Evolutionary conservation across 2,113 vertebrate species (phyloP).

Genomic region (Columba livia): DNA sequence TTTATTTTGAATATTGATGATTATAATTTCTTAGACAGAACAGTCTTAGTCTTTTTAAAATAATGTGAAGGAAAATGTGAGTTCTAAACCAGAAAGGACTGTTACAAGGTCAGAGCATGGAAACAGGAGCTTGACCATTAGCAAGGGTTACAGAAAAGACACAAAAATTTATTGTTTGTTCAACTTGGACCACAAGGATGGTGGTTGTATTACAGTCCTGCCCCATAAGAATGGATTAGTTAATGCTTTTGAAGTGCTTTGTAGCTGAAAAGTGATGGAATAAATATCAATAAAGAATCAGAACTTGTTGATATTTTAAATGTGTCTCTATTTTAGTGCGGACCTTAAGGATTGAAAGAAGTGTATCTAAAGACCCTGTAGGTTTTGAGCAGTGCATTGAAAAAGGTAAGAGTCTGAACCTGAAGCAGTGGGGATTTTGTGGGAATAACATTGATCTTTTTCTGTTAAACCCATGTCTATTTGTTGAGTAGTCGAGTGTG

Average conservation of each 20-base stretch:
- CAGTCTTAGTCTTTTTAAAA: neutral
- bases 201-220: neutral
- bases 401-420: slow-evolving; percentile 79
- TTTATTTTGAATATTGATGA: neutral
- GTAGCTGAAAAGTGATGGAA: neutral
- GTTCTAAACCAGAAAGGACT: neutral
- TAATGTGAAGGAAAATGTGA: neutral
- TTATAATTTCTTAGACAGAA: neutral
- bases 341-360: slow-evolving; percentile 87
- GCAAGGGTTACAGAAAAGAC: neutral
- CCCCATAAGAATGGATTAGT: neutral
- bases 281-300: neutral
- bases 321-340: slow-evolving; percentile 76
- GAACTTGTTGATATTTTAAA: neutral
- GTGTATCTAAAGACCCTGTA: slow-evolving; percentile 78
- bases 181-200: neutral
- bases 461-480: neutral
- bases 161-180: neutral
- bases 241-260: neutral
- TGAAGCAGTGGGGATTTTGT: neutral
- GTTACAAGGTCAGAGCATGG: neutral
- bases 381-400: slow-evolving; percentile 85
- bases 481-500: neutral
- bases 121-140: neutral
- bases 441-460: neutral